Conservation (phyloP, 2,888 invertebrate species). For the Tetragonisca angustula region DNA sequence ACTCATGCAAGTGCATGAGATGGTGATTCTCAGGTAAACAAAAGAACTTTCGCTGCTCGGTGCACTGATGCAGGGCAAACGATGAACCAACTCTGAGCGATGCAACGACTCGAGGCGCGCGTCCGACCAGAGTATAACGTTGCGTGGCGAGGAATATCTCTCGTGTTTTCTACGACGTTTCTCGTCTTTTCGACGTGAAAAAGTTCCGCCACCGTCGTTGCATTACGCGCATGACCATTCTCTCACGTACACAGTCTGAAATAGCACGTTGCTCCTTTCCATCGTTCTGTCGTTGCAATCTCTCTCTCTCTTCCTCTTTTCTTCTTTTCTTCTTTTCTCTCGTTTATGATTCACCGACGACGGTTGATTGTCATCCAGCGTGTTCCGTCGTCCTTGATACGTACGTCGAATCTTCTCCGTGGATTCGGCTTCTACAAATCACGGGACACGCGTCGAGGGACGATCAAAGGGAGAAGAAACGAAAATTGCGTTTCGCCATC, state of each 20-base stretch:
- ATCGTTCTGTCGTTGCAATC: neutral
- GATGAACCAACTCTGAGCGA: constrained; percentile 45
- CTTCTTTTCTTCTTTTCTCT: neutral
- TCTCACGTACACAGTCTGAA: neutral
- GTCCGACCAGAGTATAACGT: constrained; percentile 35
- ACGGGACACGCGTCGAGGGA: neutral
- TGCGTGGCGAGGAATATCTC: constrained; percentile 44
- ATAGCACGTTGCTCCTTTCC: constrained; percentile 5
- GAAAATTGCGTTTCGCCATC: constrained; percentile 13
- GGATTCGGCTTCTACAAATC: constrained; percentile 12
- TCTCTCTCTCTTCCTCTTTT: neutral
- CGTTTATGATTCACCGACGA: neutral
- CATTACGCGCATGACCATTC: constrained; percentile 27
- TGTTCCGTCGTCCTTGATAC: constrained; percentile 25
- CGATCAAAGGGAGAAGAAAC: constrained; percentile 13
- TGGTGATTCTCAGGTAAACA: constrained; percentile 76
- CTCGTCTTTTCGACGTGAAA: constrained; percentile 19
- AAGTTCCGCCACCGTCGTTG: constrained; percentile 18
- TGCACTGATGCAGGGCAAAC: constrained; percentile 72
- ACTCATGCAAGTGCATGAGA: constrained; percentile 74
- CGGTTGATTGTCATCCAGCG: constrained; percentile 10
- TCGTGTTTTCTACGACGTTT: constrained; percentile 36
- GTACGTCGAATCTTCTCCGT: constrained; percentile 8
- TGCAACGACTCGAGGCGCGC: constrained; percentile 29
- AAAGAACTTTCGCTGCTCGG: constrained; percentile 80